Evolutionary conservation across 2,888 invertebrate species (phyloP), one percentile per base, ranked within the genome.

Genomic region (Uropetala carovei): DNA sequence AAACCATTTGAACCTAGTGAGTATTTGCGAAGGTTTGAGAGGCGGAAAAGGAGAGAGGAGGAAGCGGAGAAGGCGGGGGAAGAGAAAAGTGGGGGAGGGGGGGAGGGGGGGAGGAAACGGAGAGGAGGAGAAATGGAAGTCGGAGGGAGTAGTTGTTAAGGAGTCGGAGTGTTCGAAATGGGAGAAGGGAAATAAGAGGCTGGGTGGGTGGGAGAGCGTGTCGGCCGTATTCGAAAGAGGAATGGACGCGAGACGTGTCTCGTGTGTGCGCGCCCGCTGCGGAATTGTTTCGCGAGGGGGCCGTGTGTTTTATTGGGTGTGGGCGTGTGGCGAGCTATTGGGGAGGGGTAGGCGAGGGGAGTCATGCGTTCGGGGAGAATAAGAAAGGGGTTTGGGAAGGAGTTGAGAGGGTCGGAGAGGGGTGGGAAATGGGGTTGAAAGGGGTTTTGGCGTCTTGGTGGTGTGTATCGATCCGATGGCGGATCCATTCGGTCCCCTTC

Each of bases 231-330:
- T 57, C 43, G 75, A 27, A 27, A 75, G 27, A 27, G 75, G 75
- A 22, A 68, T 7, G 22, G 68, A 22, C 43, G 43, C 43, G 43
- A 43, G 68, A 27, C 27, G 27, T 75, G 22, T 27, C 27, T 22
- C 60, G 89, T 59, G 60, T 64, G 89, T n/a, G 64, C 43, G 89
- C 64, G 64, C 89, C 59, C 85, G 43, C 89, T 89, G 43, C 89
- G 89, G 68, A 64, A 68, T 89, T 89, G 89, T 68, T 89, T 89
- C 89, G 89, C 60, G 89, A 59, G 59, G 60, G 60, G 89, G 59
- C 89, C 89, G 89, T 89, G 89, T 89, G 89, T 89, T 89, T 89
- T 89, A 89, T 89, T 89, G 89, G 89, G 89, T 89, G 89, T 43
- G 89, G 89, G 89, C 89, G 89, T 64, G 60, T 68, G 89, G 89